Conservation (phyloP, 2,113 vertebrate species). For the Peromyscus californicus region DNA sequence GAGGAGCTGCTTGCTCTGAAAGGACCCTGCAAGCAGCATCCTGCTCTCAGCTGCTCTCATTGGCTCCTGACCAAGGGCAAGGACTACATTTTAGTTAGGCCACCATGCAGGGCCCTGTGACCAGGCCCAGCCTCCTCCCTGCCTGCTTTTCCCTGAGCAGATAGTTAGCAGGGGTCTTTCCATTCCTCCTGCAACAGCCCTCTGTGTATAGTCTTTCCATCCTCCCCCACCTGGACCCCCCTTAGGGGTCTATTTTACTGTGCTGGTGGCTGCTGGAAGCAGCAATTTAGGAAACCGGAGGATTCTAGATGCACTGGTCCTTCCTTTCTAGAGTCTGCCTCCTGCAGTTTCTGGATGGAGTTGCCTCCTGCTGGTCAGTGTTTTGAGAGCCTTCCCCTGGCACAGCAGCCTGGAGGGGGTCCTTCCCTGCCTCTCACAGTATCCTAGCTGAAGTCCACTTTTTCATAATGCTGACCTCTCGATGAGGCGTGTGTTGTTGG, state of each 20-base stretch:
- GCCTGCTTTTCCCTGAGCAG: neutral
- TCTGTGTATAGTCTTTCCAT: neutral
- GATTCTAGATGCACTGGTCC: neutral
- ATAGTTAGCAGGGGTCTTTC: neutral
- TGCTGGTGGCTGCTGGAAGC: neutral
- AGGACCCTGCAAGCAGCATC: neutral
- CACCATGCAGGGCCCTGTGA: neutral
- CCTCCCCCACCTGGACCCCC: too few species aligned
- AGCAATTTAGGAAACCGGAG: neutral
- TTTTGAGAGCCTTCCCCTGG: neutral
- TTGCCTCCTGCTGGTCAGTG: neutral
- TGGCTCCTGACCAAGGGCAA: conserved; percentile 13
- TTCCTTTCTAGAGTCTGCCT: conserved; percentile 11
- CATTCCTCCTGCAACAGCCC: neutral
- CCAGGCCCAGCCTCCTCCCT: neutral
- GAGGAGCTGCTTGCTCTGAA: neutral
- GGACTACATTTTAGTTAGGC: neutral
- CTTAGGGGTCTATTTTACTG: neutral
- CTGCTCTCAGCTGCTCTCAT: neutral
- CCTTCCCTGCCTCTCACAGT: neutral
- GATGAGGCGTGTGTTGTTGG: neutral
- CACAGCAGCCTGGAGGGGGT: neutral
- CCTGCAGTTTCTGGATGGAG: neutral
- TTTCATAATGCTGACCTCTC: neutral
- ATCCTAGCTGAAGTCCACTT: neutral